phyloP scores from a whole-genome alignment of 2,797 vertebrate genomes.

The Scarus forsteni region DNA sequence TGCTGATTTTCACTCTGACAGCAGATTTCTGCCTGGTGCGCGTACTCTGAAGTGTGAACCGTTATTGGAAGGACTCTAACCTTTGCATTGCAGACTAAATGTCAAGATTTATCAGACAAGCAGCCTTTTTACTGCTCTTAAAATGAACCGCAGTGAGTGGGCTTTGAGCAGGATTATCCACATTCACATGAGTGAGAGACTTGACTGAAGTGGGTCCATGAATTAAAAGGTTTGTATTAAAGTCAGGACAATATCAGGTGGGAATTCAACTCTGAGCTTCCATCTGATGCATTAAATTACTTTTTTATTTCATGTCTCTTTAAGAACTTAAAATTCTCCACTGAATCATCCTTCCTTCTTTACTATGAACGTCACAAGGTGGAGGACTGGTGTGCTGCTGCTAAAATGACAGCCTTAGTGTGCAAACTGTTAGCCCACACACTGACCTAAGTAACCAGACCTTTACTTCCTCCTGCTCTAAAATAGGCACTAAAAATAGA shows the following conservation, averaged over 20 bases:
- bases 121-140: slow-evolving; percentile 6
- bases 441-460: slow-evolving; percentile 54
- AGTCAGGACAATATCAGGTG: neutral
- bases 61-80: neutral
- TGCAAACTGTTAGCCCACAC: slow-evolving; percentile 45
- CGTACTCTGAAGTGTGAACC: neutral
- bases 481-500: slow-evolving; percentile 68
- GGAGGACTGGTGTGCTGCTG: slow-evolving; percentile 6
- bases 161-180: slow-evolving; percentile 20
- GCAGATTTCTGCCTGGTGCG: neutral
- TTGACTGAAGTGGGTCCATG: slow-evolving; percentile 1
- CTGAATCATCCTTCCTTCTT: neutral
- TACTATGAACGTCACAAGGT: neutral
- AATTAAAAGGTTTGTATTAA: neutral
- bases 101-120: slow-evolving; percentile 26
- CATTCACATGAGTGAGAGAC: slow-evolving; percentile 26
- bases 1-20: neutral
- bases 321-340: no score
- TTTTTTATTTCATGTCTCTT: neutral
- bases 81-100: slow-evolving; percentile 17
- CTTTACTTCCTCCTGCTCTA: slow-evolving; percentile 54
- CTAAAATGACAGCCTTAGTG: slow-evolving; percentile 16
- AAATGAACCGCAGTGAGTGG: neutral
- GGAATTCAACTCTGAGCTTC: neutral
- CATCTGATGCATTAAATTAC: neutral